Evolutionary conservation across 1,140 invertebrate genomes (phyloP), one percentile per base, ranked within the genome.

Genomic region (Piezodorus guildinii): DNA sequence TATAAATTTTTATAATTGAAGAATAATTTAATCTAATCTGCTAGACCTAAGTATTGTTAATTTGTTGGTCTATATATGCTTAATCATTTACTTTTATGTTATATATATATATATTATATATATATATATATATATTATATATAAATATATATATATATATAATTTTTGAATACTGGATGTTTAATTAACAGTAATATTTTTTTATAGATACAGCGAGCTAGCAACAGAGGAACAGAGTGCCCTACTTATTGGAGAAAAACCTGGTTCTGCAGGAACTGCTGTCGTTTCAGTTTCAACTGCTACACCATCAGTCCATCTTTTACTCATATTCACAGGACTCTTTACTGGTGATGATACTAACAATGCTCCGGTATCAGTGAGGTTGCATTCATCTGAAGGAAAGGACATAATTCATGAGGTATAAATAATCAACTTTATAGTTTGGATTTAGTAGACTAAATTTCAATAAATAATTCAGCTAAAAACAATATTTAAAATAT

Each of bases 211-310:
- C 60, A 44, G 65, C 58, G 85, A 87, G 0, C 70, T 93, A 25
- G 79, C 83, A 23, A 87, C 83, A 1, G 91, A 94, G 71, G 80
- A 90, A 68, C 91, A 89, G 71, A 90, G 87, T n/a, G 81, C 88
- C 0, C 73, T 94, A 8, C 72, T 94, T 61, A 72, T 76, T 9
- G 65, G 67, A 2, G 39, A 54, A 6, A 77, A 77, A 46, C 72
- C 73, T 23, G 86, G 87, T 2, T 80, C 83, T 23, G 89, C 88
- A 16, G 91, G 88, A 1, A 93, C 90, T 0, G 90, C 89, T 5
- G 85, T 92, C 16, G 84, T 94, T 0, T 89, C 89, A 0, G 85
- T 85, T 0, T 85, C 83, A 1, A 83, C 85, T 1, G 81, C 84
- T 0, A 82, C 87, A 0, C 87, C 88, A 0, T 88, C 85, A 3